Evolutionary conservation across 2,797 vertebrate genomes (phyloP), one percentile per base, ranked within the genome.

Genomic region (Gallirallus australis): DNA sequence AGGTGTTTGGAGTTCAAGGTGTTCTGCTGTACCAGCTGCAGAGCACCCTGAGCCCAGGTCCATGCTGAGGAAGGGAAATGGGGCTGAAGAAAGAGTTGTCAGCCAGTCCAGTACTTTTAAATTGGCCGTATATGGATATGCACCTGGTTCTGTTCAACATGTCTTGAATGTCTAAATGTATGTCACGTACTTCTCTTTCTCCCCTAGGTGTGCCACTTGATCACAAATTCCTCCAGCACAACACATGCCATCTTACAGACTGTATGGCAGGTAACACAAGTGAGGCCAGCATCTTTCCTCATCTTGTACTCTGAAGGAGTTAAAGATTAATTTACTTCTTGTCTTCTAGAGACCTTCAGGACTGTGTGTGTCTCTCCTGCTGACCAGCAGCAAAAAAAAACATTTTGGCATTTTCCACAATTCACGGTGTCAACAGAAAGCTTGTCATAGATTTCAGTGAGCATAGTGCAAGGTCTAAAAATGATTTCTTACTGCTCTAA

Each of bases 181-280:
- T 52, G 24, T 64, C 57, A 60, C 24, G 6, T 13, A 15, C 12
- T 47, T 48, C 28, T 83, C n/a, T 47, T 65, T 63, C 24, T 71
- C 42, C 30, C 54, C 37, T 31, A 30, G 20, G 4, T 53, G 24
- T 71, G 39, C 50, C 15, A 14, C 30, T 90, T 27, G 37, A 69
- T 52, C 7, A 20, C 69, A 66, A 64, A 71, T 64, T 69, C 45
- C 27, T 86, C 47, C 37, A 52, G 30, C 21, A 45, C 33, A 48
- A n/a, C 0, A 1, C 7, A 4, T 12, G 11, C 25, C 14, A 2
- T 57, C 15, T 40, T 79, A 33, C 35, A 45, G 21, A 42, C 20
- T 0, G 3, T 21, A 2, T 23, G 42, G 33, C n/a, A 54, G 19
- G 37, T 69, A 69, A 65, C 11, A 50, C 57, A 25, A 25, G 7